Evolutionary conservation across 2,113 vertebrate genomes (phyloP).

Genomic region (Pachypanchax playfairii): DNA sequence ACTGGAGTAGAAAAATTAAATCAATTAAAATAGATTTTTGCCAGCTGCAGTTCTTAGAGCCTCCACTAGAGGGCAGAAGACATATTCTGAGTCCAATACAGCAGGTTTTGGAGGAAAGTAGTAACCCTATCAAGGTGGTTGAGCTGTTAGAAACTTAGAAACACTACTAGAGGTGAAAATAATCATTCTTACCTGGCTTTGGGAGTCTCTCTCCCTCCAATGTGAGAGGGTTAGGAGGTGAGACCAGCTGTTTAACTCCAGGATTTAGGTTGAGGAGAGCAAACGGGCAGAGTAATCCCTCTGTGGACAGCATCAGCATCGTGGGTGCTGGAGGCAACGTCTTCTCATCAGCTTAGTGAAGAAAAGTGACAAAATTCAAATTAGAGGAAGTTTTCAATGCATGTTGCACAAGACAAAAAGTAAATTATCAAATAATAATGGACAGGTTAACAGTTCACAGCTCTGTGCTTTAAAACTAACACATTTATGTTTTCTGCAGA

Average conservation of each 20-base stretch:
- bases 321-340: slow-evolving; percentile 86
- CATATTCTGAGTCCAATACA: too few relatives aligned
- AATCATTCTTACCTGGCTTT: slow-evolving; percentile 76
- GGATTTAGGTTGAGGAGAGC: slow-evolving; percentile 92
- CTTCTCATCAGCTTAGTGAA: slow-evolving; percentile 87
- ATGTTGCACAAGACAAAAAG: too few relatives aligned
- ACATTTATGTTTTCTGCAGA: slow-evolving; percentile 5
- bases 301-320: slow-evolving; percentile 92
- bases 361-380: neutral
- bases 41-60: too few relatives aligned
- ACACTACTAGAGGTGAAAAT: too few relatives aligned
- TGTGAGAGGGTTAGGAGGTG: slow-evolving; percentile 61
- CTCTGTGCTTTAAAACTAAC: slow-evolving; percentile 28
- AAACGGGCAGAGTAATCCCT: slow-evolving; percentile 94
- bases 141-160: too few relatives aligned
- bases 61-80: too few relatives aligned
- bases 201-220: slow-evolving; percentile 85
- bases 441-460: slow-evolving; percentile 6
- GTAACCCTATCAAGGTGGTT: too few relatives aligned
- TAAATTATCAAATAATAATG: slow-evolving; percentile 7
- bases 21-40: too few relatives aligned
- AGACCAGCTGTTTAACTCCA: slow-evolving; percentile 79
- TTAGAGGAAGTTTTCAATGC: neutral
- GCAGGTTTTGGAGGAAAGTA: too few relatives aligned
- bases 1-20: too few relatives aligned